Base-by-base conservation (phyloP, 2,113 vertebrate species). In the Coryphaenoides rupestris region DNA sequence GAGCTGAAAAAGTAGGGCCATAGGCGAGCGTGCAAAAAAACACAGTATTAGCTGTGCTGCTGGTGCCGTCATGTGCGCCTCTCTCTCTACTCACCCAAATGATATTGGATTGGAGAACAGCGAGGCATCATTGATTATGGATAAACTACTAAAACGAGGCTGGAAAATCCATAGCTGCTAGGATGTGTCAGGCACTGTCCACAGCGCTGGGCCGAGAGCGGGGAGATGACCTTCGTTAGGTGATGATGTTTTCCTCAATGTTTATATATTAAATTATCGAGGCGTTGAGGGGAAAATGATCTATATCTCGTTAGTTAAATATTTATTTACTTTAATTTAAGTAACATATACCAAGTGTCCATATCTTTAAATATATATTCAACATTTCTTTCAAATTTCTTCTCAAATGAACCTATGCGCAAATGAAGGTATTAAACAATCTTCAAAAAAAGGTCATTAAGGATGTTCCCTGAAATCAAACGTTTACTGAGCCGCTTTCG, bases 41-140 rank as follows among this genome's bases (percentile, higher is more conserved):
- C n/a, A 7, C 33, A 40, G 5, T 33, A 12, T 40, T 40, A 10
- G 19, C 53, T 14, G 69, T 72, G 78, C 60, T 52, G 69, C 33
- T 40, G 33, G 66, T 72, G 80, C 76, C 62, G 63, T 78, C 77
- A 70, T 28, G 24, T 62, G 21, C 68, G 53, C 53, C 55, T 63
- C 55, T 24, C 55, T 24, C 33, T 40, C 72, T 67, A 19, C 66
- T 73, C 50, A 69, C 53, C 40, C 60, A 69, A 78, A 79, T 71
- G 55, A 75, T 78, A 66, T 55, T 49, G 49, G 60, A 78, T 69
- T 81, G 75, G 79, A 63, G 78, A 82, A 83, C 82, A 76, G 66
- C 21, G 0, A 21, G 59, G 75, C 40, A 67, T 63, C 23, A 83
- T 78, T 82, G 84, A 86, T 86, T 85, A 85, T 76, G 82, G 86